A percentile compares a stretch with the other conserved stretches of the same genome.
phyloP scores from a whole-genome alignment of 2,888 invertebrate genomes.

The Parascotia fuliginaria region DNA sequence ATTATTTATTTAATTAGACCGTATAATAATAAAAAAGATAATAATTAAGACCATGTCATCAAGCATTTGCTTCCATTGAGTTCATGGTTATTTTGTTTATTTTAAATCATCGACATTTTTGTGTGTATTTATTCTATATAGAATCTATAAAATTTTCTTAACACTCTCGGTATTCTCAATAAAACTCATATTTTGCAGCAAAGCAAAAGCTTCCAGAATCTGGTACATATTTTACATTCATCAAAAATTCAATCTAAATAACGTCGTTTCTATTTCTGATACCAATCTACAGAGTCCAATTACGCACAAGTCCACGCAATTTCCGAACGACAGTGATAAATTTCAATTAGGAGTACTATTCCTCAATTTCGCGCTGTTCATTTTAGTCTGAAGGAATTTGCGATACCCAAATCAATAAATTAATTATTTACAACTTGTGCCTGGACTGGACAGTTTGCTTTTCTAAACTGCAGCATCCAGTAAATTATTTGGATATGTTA shows the following conservation, averaged over 20 bases:
- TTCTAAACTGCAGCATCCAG: too few relatives aligned
- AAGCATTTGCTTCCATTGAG: too few relatives aligned
- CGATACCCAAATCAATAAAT: conserved; percentile 13
- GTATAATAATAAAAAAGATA: too few relatives aligned
- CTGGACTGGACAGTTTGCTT: too few relatives aligned
- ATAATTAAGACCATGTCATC: too few relatives aligned
- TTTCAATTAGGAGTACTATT: conserved; percentile 28
- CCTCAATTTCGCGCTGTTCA: conserved; percentile 24
- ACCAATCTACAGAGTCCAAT: conserved; percentile 30
- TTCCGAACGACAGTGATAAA: conserved; percentile 25
- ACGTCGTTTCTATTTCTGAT: conserved; percentile 15
- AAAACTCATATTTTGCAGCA: not conserved
- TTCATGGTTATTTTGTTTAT: too few relatives aligned
- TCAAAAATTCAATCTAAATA: conserved; percentile 6
- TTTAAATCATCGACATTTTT: too few relatives aligned
- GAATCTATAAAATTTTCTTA: too few relatives aligned
- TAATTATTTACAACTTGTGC: conserved; percentile 28
- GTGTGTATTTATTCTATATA: too few relatives aligned
- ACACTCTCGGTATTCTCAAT: not conserved
- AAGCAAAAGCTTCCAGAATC: not conserved
- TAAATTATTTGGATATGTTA: too few relatives aligned
- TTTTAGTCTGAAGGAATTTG: conserved; percentile 23
- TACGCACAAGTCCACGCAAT: conserved; percentile 24
- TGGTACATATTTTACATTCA: not conserved
- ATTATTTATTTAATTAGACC: too few relatives aligned